Base-by-base conservation (phyloP, 2,797 vertebrate species). In the Cyprinella venusta region DNA sequence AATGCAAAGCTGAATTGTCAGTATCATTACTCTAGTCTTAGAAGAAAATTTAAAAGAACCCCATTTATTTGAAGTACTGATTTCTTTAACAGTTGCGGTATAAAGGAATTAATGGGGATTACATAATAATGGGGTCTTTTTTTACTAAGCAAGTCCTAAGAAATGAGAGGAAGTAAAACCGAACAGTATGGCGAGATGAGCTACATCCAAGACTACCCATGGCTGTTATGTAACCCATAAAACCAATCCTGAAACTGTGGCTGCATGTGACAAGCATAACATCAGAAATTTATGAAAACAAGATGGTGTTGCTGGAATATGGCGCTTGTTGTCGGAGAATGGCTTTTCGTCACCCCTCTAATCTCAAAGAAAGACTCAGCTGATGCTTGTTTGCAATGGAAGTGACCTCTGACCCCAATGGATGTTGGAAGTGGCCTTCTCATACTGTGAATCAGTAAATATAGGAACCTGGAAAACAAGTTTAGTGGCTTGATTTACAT, bases 321-420 rank as follows among this genome's bases (percentile, higher is more conserved):
- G 13, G 24, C 18, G 6, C 45, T 76, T 77, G 42, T 50, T 71
- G 19, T 78, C 21, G 38, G 16, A 50, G 21, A 71, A n/a, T n/a
- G 18, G 19, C 38, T 83, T 83, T 77, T 13, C 4, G 16, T 77
- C 56, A 48, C 50, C 38, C 19, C 2, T 76, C 4, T 56, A 48
- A 56, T 40, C 18, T 6, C 24, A 48, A 30, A 83, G 74, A 69
- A 21, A 33, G 52, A 76, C 71, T 85, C 71, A 75, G 56, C 63
- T 52, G 67, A 63, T 21, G 71, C 67, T 69, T 76, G 72, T 82
- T 78, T 85, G 82, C 84, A 84, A 70, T 84, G 81, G 84, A 88
- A 82, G 72, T 84, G 70, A 87, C 79, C 79, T 64, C 26, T 85
- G n/a, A 86, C 82, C 74, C 52, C 63, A 63, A 45, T 24, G 33